Base-by-base conservation (phyloP, 2,888 invertebrate genomes). In the Pycnomerus fuliginosus region DNA sequence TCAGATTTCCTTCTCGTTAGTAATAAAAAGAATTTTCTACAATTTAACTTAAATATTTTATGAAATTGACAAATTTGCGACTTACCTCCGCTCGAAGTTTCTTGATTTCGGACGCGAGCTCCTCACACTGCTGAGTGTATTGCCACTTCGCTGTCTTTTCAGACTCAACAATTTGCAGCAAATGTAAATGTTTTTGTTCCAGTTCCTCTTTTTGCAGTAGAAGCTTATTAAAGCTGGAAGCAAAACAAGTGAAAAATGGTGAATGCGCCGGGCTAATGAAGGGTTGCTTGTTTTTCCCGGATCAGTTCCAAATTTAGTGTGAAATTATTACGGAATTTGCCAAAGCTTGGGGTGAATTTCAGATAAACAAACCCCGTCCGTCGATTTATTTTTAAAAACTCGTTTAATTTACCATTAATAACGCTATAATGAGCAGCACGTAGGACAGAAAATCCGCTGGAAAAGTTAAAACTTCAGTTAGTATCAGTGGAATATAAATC, bases 71-170 rank as follows among this genome's bases (percentile, higher is more conserved):
- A 44, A 32, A 12, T 7, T 15, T 4, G 4, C 12, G 14, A 50
- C 67, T 63, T 71, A 93, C 92, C 84, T 94, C 93, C 1, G 86
- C 82, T 56, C 91, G 77, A 1, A 94, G 78, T 68, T 92, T 91
- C 72, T 91, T 91, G 50, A 93, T 90, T 72, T 94, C 93, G 1
- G 82, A 80, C 16, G 85, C 80, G n/a, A 93, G 79, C 61, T 93
- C 93, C 61, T 93, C 93, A 60, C 92, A 92, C 70, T 93, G 91
- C 68, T 90, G 90, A 1, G 90, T 89, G 71, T 92, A 93, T 73
- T 92, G 91, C 89, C 91, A 92, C 64, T 93, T 90, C 1, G 92
- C 90, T 1, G 92, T 92, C 62, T 91, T 82, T 73, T 93, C 93
- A 53, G 90, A 91, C 72, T 94, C 93, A 37, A 93, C 87, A 46